phyloP scores from a whole-genome alignment of 1,140 invertebrate species.

The Drosophila lacertosa region DNA sequence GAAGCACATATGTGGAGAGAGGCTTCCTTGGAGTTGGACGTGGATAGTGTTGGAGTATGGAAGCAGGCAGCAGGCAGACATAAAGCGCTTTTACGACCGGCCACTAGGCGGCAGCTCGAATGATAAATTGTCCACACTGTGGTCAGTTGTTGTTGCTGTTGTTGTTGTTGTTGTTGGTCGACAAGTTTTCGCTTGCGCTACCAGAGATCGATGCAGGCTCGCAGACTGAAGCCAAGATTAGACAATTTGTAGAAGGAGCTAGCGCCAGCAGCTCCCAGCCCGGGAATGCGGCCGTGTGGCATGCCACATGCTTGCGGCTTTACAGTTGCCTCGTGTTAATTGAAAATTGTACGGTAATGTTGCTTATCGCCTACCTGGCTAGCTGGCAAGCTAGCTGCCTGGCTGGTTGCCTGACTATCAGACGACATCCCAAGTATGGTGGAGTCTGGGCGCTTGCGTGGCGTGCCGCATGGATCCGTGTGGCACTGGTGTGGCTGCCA shows the following conservation, averaged over 20 bases:
- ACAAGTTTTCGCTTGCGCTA: constrained; percentile 70
- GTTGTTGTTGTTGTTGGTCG: constrained; percentile 48
- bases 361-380: constrained; percentile 79
- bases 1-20: too few species aligned
- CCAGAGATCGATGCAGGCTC: constrained; percentile 65
- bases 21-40: too few species aligned
- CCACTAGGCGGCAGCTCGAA: constrained; percentile 59
- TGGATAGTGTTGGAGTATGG: too few species aligned
- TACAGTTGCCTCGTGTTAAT: constrained; percentile 74
- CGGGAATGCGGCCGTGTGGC: constrained; percentile 40
- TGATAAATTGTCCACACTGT: constrained; percentile 70
- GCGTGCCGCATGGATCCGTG: constrained; percentile 56
- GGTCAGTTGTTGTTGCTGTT: constrained; percentile 52
- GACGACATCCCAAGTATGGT: constrained; percentile 28
- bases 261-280: constrained; percentile 55
- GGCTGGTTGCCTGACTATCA: constrained; percentile 70
- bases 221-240: constrained; percentile 67
- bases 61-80: constrained; percentile 73
- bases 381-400: too few species aligned
- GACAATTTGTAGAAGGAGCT: constrained; percentile 71
- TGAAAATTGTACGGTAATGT: constrained; percentile 82
- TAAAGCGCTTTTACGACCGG: constrained; percentile 75
- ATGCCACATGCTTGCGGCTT: constrained; percentile 41
- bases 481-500: constrained; percentile 45
- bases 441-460: constrained; percentile 60